A percentile compares a stretch with the other conserved stretches of the same genome.
Evolutionary conservation across 1,140 invertebrate genomes (phyloP).

Genomic region (Elymnias hypermnestra): DNA sequence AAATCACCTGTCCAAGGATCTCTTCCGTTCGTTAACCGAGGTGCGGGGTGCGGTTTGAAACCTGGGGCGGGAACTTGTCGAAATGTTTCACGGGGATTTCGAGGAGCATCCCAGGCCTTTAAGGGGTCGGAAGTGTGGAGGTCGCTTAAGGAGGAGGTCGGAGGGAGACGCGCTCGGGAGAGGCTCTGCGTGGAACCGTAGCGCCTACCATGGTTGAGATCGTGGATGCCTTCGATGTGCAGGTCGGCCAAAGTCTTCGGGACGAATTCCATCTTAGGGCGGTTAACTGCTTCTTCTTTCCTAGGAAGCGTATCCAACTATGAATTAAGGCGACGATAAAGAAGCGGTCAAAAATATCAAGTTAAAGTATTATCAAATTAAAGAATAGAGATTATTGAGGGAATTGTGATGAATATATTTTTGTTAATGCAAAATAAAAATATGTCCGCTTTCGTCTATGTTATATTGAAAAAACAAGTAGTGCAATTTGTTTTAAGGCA

Average conservation of each 20-base stretch:
- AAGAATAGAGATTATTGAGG: too few relatives aligned
- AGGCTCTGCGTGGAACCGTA: constrained; percentile 69
- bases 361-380: too few relatives aligned
- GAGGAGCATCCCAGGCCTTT: constrained; percentile 43
- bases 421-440: too few relatives aligned
- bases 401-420: too few relatives aligned
- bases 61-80: constrained; percentile 15
- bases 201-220: constrained; percentile 73
- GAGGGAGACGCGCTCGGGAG: constrained; percentile 43
- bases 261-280: constrained; percentile 93
- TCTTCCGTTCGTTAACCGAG: constrained; percentile 43
- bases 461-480: too few relatives aligned
- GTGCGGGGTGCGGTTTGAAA: constrained; percentile 53
- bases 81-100: constrained; percentile 11
- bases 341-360: too few relatives aligned
- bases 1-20: constrained; percentile 76
- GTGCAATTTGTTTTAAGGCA: too few relatives aligned
- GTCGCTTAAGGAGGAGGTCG: constrained; percentile 61
- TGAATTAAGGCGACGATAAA: too few relatives aligned
- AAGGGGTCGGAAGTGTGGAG: constrained; percentile 43
- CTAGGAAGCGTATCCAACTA: too few relatives aligned
- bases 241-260: constrained; percentile 95
- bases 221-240: constrained; percentile 83
- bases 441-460: too few relatives aligned
- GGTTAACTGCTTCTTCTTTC: constrained; percentile 91